Evolutionary conservation across 1,140 invertebrate species (phyloP), one percentile per base, ranked within the genome.

Genomic region (Ctenoplectra terminalis): DNA sequence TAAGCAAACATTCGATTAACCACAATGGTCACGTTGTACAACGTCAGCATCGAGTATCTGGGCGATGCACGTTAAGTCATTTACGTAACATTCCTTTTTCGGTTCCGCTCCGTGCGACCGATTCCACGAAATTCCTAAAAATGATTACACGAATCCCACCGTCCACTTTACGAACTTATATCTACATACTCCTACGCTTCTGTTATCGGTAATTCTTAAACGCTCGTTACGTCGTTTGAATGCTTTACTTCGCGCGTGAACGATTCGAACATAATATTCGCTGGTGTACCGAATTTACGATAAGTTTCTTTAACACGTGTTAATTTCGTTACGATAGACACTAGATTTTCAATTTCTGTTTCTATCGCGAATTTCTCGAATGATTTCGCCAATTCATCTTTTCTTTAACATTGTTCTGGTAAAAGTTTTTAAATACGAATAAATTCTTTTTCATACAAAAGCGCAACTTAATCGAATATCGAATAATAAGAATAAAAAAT

Each of bases 81-180:
- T 83, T 70, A 73, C 81, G 75, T 86, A 83, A 76, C 46, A 34
- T n/a, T 66, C 43, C 23, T 86, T 75, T 83, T 87, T 83, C 48
- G 52, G 60, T 1, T 37, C 54, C 1, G 29, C 46, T 60, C 29
- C 67, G 48, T 69, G 48, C 58, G 52, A 50, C n/a, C 31, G 71
- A 83, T 87, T 87, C 71, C 71, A 83, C 54, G 85, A 87, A 87
- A 83, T 86, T 86, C 71, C 81, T 48, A 29, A 67, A 40, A 69
- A 37, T 17, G 72, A 87, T 87, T 84, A 84, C 75, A 81, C 71
- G 66, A 72, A 87, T 87, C 84, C 76, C 81, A 71, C 31, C 66
- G 72, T 61, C 60, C 75, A 69, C 60, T 76, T 84, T 43, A 81
- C 81, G 26, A 48, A 52, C 72, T 87, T 87, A 83, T 87, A 76